phyloP scores from a whole-genome alignment of 1,140 invertebrate genomes.

The Druon quercuslanigerum region DNA sequence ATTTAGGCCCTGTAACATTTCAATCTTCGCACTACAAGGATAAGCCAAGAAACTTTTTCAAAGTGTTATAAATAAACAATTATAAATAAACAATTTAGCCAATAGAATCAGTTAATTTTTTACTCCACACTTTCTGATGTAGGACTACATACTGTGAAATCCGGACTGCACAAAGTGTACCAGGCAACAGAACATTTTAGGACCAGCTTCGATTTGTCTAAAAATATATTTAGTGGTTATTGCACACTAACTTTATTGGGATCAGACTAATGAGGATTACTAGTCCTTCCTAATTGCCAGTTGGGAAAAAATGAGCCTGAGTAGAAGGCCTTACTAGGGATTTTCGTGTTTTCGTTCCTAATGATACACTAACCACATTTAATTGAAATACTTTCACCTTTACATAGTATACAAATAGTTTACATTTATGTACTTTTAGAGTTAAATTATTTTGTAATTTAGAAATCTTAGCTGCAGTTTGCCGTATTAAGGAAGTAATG shows the following conservation, averaged over 20 bases:
- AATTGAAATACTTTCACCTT: slow-evolving; percentile 34
- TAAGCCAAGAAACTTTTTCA: too few species aligned
- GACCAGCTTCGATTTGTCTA: too few species aligned
- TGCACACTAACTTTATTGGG: slow-evolving; percentile 45
- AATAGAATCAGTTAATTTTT: too few species aligned
- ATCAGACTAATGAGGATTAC: slow-evolving; percentile 46
- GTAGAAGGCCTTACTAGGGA: slow-evolving; percentile 32
- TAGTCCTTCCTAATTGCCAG: slow-evolving; percentile 49
- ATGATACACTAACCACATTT: background rate
- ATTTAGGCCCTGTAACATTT: too few species aligned
- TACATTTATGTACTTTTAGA: slow-evolving; percentile 6
- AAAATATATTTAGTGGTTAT: background rate
- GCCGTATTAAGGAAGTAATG: too few species aligned
- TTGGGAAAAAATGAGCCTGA: slow-evolving; percentile 27
- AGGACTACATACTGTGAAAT: too few species aligned
- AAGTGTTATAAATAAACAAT: too few species aligned
- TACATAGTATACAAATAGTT: slow-evolving; percentile 33
- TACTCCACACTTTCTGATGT: too few species aligned
- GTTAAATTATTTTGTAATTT: slow-evolving; percentile 2
- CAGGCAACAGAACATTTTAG: too few species aligned
- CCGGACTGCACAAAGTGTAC: too few species aligned
- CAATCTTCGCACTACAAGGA: too few species aligned
- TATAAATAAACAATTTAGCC: too few species aligned
- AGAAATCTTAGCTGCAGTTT: background rate
- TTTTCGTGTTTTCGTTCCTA: slow-evolving; percentile 32